Percentiles rank a stretch among this genome's conserved stretches.
Conservation (phyloP, 2,113 vertebrate species). For the Himantopus leucocephalus region DNA sequence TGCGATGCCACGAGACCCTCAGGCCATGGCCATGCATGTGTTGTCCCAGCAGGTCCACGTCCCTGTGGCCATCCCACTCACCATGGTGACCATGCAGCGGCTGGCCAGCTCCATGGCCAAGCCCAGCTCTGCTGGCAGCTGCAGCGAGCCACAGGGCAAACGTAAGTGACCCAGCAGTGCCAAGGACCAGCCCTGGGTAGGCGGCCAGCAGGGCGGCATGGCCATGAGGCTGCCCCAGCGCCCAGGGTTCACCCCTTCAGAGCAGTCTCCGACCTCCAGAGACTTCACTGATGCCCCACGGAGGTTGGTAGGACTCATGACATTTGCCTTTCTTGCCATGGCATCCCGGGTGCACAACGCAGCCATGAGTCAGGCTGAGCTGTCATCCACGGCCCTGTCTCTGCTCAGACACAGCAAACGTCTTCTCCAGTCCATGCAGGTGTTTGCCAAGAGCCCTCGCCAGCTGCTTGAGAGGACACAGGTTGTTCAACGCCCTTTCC, state of each 20-base stretch:
- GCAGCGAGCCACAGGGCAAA: neutral
- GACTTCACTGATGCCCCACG: neutral
- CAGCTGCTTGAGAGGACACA: neutral
- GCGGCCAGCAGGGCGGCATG: neutral
- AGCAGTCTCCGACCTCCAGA: neutral
- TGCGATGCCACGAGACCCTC: fast-evolving
- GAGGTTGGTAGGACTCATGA: neutral
- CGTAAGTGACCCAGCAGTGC: neutral
- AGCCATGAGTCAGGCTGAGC: neutral
- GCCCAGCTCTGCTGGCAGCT: neutral
- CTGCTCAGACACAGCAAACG: neutral
- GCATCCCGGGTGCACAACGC: neutral
- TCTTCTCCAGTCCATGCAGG: neutral
- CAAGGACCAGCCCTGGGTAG: too few species aligned
- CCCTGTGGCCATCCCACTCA: neutral
- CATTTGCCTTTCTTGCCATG: neutral
- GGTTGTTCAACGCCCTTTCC: neutral
- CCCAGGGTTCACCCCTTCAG: neutral
- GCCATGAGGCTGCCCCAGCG: neutral
- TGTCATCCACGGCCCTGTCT: neutral
- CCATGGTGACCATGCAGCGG: neutral
- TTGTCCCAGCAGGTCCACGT: neutral
- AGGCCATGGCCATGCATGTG: neutral
- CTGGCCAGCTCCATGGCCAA: neutral
- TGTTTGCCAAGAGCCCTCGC: neutral